A percentile compares a stretch with the other conserved stretches of the same genome.
Evolutionary conservation across 2,113 vertebrate genomes (phyloP).

Genomic region (Elephantulus edwardii): DNA sequence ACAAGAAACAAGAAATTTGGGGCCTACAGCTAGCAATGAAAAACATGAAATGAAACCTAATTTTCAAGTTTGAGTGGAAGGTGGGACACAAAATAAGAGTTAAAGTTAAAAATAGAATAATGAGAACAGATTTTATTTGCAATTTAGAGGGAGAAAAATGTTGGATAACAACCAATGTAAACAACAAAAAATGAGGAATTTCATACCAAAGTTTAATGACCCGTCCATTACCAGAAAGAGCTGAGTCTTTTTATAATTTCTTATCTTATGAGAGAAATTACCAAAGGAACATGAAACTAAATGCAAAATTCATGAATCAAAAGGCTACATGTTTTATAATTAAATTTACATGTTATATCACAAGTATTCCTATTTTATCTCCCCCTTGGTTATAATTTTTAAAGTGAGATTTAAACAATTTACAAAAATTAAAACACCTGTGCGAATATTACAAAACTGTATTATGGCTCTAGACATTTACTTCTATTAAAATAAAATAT

Average conservation of each 20-base stretch:
- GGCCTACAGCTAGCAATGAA: not conserved
- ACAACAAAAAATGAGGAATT: conserved; percentile 16
- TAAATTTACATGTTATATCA: not conserved
- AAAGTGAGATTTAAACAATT: not conserved
- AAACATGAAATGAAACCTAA: not conserved
- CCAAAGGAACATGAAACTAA: not conserved
- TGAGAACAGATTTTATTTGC: not conserved
- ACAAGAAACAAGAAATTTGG: not conserved
- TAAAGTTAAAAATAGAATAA: conserved; percentile 38
- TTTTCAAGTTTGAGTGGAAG: not conserved
- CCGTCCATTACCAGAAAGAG: not conserved
- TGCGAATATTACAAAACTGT: not conserved
- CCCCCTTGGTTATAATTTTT: not conserved
- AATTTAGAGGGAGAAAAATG: conserved; percentile 25
- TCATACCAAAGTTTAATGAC: not conserved
- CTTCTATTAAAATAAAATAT: conserved; percentile 13
- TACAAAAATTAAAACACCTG: not conserved
- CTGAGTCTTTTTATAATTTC: not conserved
- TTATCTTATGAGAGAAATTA: not conserved
- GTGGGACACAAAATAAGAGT: not conserved
- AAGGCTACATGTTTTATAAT: not conserved
- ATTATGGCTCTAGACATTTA: not conserved
- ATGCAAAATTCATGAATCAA: not conserved
- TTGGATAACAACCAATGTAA: conserved; percentile 23
- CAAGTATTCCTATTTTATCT: not conserved